Evolutionary conservation across 2,113 vertebrate species (phyloP).

Genomic region (Istiophorus platypterus): DNA sequence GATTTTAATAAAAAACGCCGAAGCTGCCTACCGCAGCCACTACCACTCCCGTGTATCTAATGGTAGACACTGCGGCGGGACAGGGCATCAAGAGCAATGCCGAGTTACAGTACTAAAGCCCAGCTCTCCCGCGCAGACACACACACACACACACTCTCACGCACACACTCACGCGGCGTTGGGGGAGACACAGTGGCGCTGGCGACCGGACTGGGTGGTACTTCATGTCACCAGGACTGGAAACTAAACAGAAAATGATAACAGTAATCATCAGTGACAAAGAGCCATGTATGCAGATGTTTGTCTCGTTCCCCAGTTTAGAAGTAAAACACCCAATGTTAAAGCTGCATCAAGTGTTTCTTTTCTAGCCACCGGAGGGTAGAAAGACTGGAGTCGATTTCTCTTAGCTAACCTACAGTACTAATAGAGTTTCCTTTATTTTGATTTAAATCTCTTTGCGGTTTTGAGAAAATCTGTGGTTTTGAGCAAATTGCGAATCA

Average conservation of each 20-base stretch:
- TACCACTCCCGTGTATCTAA: neutral
- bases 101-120: conserved; percentile 32
- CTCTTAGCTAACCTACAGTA: no score
- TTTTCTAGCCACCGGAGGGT: neutral
- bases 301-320: conserved; percentile 4
- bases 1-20: neutral
- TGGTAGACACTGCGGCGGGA: neutral
- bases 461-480: no score
- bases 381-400: neutral
- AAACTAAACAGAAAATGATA: conserved; percentile 32
- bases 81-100: conserved; percentile 22
- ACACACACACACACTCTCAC: conserved; percentile 6
- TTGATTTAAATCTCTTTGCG: no score
- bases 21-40: neutral
- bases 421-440: neutral
- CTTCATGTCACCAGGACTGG: conserved; percentile 21
- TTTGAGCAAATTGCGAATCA: neutral
- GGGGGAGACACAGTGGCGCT: neutral
- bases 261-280: conserved; percentile 33
- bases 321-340: neutral
- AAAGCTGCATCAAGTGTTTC: conserved; percentile 1
- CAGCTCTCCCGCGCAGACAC: no score
- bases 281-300: conserved; percentile 3
- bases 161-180: neutral
- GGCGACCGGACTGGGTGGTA: no score